phyloP scores from a whole-genome alignment of 2,797 vertebrate genomes.

The Cossypha heuglini region DNA sequence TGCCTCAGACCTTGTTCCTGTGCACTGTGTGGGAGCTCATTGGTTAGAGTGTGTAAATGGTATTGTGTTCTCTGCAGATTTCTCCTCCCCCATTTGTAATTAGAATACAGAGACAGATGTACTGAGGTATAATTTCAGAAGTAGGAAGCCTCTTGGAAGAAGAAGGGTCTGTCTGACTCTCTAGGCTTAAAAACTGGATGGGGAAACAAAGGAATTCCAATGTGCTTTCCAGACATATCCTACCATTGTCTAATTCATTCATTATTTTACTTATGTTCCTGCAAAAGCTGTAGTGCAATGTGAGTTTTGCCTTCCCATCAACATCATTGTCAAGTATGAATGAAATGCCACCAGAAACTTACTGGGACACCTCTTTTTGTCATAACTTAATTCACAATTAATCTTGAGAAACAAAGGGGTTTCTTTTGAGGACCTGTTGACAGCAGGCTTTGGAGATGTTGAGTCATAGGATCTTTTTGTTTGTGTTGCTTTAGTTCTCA shows the following conservation, averaged over 20 bases:
- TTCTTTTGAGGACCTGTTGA: not conserved
- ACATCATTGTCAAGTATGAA: not conserved
- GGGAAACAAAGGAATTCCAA: not conserved
- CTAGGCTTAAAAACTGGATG: not conserved
- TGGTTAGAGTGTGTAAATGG: not conserved
- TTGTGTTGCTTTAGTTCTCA: not conserved
- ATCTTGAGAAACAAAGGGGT: not conserved
- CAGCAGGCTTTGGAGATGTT: not conserved
- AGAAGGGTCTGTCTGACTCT: not conserved
- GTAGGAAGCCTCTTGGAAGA: not conserved
- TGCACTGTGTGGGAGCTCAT: not conserved
- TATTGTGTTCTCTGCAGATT: not conserved
- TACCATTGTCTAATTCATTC: not conserved
- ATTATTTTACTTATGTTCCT: not conserved
- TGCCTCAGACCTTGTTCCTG: not conserved
- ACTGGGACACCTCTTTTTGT: not conserved
- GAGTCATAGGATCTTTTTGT: not conserved
- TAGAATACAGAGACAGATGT: not conserved
- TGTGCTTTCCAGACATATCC: not conserved
- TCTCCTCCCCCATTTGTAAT: not conserved
- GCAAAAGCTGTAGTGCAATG: not conserved
- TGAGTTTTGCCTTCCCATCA: not conserved
- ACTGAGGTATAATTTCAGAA: not conserved
- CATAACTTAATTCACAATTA: not conserved
- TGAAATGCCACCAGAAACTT: not conserved